Evolutionary conservation across 2,797 vertebrate genomes (phyloP).

Genomic region (Pseudochirops corinnae): DNA sequence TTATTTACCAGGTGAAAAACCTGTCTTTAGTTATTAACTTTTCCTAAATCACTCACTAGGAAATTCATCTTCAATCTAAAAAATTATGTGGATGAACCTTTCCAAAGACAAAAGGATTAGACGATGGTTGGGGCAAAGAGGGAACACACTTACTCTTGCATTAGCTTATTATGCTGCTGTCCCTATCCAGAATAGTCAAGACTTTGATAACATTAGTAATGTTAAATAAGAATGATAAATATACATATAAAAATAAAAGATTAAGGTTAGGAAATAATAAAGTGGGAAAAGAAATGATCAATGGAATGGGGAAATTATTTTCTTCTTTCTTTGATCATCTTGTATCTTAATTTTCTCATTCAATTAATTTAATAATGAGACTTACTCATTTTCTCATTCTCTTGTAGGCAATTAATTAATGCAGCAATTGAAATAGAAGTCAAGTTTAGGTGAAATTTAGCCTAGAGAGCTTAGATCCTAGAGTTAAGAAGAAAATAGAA

Average conservation of each 20-base stretch:
- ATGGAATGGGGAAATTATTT: slow-evolving; percentile 61
- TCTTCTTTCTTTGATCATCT: slow-evolving; percentile 60
- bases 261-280: not conserved
- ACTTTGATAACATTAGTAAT: not conserved
- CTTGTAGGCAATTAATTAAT: slow-evolving; percentile 70
- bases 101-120: too few relatives aligned
- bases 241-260: slow-evolving; percentile 40
- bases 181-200: not conserved
- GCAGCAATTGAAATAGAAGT: slow-evolving; percentile 62
- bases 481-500: not conserved
- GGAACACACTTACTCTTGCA: not conserved
- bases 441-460: slow-evolving; percentile 65
- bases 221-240: slow-evolving; percentile 33
- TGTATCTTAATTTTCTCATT: slow-evolving; percentile 63
- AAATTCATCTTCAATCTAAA: not conserved
- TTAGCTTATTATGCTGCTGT: not conserved
- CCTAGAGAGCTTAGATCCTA: slow-evolving; percentile 54
- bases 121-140: too few relatives aligned
- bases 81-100: not conserved
- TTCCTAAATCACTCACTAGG: not conserved
- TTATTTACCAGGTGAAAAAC: not conserved
- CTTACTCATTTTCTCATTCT: slow-evolving; percentile 61
- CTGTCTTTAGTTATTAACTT: not conserved
- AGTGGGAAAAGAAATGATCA: slow-evolving; percentile 34
- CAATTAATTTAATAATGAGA: slow-evolving; percentile 71